phyloP scores from a whole-genome alignment of 2,888 invertebrate genomes.

The Gasteruption jaculator region DNA sequence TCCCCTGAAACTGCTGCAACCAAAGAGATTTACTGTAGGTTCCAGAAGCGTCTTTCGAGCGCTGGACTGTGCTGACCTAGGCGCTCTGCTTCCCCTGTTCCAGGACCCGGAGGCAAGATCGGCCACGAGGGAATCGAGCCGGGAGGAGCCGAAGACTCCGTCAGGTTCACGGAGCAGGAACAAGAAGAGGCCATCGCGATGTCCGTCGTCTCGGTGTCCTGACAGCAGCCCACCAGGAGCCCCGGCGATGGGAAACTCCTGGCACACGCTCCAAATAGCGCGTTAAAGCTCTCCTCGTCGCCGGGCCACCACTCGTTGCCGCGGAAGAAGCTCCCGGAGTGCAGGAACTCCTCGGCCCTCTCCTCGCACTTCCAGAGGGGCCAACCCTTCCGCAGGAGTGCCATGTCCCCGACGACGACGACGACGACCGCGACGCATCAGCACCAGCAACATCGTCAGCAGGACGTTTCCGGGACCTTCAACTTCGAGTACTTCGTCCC shows the following conservation, averaged over 20 bases:
- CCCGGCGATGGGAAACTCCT: constrained; percentile 51
- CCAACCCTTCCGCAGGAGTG: constrained; percentile 63
- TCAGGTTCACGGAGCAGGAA: constrained; percentile 44
- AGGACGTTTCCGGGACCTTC: constrained; percentile 56
- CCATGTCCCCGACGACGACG: constrained; percentile 38
- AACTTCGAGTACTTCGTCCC: constrained; percentile 77
- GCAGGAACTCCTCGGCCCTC: constrained; percentile 29
- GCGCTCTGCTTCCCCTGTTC: too few relatives aligned
- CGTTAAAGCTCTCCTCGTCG: constrained; percentile 44
- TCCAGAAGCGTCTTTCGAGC: too few relatives aligned
- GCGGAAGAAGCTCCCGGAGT: constrained; percentile 47
- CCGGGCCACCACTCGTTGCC: constrained; percentile 56
- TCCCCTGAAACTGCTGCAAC: too few relatives aligned
- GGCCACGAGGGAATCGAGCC: constrained; percentile 36
- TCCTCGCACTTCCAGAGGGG: constrained; percentile 61
- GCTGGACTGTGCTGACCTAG: too few relatives aligned
- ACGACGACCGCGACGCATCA: constrained; percentile 33
- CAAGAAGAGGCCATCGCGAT: constrained; percentile 54
- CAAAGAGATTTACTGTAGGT: too few relatives aligned
- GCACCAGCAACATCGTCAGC: constrained; percentile 35
- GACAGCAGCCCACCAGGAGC: constrained; percentile 56
- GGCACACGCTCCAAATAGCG: constrained; percentile 37
- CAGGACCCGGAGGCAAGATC: constrained; percentile 35
- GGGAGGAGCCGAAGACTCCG: constrained; percentile 36
- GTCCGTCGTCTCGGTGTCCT: constrained; percentile 53